A percentile compares a stretch with the other conserved stretches of the same genome.
phyloP scores from a whole-genome alignment of 2,888 invertebrate species.

The Abscondita cerata region DNA sequence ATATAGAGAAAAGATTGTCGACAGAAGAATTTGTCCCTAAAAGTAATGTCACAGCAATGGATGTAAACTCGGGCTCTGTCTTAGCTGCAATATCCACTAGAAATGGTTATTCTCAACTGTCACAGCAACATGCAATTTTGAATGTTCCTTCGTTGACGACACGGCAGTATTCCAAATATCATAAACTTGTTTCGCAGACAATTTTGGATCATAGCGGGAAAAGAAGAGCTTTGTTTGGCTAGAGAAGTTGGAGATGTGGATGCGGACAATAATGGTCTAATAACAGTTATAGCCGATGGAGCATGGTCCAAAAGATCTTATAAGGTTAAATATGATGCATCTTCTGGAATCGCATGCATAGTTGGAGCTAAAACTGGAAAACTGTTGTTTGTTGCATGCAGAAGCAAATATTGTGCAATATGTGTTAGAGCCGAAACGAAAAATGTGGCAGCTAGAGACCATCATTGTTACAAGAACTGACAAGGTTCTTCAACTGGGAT shows the following conservation, averaged over 20 bases:
- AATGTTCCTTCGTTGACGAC: not conserved
- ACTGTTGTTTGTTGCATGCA: not conserved
- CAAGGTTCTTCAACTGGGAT: not conserved
- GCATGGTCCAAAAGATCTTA: constrained; percentile 1
- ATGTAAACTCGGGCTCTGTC: not conserved
- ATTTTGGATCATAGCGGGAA: not conserved
- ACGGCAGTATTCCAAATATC: not conserved
- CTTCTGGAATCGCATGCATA: not conserved
- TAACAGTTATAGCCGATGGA: not conserved
- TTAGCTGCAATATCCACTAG: not conserved
- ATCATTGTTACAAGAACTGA: not conserved
- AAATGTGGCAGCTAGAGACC: not conserved
- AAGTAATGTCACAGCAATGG: not conserved
- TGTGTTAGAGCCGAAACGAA: not conserved
- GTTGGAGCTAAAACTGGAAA: not conserved
- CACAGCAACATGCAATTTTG: not conserved
- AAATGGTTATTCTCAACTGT: not conserved
- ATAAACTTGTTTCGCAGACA: not conserved
- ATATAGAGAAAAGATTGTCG: not conserved
- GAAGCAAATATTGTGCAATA: not conserved
- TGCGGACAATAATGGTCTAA: not conserved
- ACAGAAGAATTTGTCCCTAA: not conserved
- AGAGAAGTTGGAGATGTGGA: not conserved
- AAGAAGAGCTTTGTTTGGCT: not conserved
- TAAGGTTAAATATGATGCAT: not conserved